phyloP scores from a whole-genome alignment of 2,113 vertebrate genomes.

The Clupea harengus region DNA sequence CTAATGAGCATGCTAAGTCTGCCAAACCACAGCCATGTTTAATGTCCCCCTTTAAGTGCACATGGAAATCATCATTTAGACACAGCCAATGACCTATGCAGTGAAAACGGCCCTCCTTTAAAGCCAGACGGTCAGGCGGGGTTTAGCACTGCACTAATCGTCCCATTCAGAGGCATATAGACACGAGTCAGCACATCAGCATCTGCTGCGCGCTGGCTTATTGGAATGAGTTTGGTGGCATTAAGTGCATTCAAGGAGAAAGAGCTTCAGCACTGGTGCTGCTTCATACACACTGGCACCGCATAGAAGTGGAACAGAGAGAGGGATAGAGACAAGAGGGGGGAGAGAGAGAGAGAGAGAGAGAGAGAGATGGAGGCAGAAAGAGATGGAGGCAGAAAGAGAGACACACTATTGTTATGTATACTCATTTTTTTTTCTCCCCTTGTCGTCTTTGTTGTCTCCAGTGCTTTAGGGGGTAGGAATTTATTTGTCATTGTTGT shows the following conservation, averaged over 20 bases:
- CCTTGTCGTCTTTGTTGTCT: background rate
- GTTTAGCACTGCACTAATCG: slow-evolving; percentile 26
- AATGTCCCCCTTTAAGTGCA: slow-evolving; percentile 36
- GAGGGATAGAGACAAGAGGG: background rate
- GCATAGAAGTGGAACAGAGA: background rate
- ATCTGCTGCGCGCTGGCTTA: slow-evolving; percentile 32
- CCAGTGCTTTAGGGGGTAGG: background rate
- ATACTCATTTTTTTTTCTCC: background rate
- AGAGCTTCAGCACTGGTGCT: background rate
- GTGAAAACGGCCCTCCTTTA: slow-evolving; percentile 26
- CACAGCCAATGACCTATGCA: slow-evolving; percentile 37
- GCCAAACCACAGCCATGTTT: slow-evolving; percentile 19
- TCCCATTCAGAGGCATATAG: slow-evolving; percentile 38
- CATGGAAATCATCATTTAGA: slow-evolving; percentile 29
- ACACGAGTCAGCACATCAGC: slow-evolving; percentile 27
- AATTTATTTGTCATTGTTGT: background rate
- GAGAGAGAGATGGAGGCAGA: background rate
- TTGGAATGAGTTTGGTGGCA: slow-evolving; percentile 44
- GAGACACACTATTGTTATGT: background rate
- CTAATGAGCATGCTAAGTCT: slow-evolving; percentile 44
- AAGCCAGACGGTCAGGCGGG: slow-evolving; percentile 22
- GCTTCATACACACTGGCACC: slow-evolving; percentile 20
- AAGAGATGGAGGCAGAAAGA: slow-evolving; percentile 3
- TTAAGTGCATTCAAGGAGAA: slow-evolving; percentile 39
- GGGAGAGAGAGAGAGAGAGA: background rate